Base-by-base conservation (phyloP, 2,797 vertebrate species). In the Gymnocypris eckloni region DNA sequence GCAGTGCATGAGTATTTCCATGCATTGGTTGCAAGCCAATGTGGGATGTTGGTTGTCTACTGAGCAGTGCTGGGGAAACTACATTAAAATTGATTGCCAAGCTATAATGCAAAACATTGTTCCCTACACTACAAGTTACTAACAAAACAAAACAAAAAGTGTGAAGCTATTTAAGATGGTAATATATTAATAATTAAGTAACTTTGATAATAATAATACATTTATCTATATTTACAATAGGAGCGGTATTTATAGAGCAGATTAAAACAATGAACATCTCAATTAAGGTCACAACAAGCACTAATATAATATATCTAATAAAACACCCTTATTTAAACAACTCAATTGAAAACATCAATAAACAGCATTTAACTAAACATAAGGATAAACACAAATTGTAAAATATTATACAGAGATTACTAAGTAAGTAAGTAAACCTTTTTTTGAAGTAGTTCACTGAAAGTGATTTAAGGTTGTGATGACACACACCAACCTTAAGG, bases 71-170 rank as follows among this genome's bases (percentile, higher is more conserved):
- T 83, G 71, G 82, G 79, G 64, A 81, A 67, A 39, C 48, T 87
- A 13, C 75, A 84, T 75, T 88, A 87, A 70, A 70, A 43, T 4
- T 88, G 90, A 67, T 81, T 87, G 83, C 22, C 33, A 56, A 41
- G 33, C 22, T 50, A 66, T 59, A 28, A 28, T 48, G 16, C 37
- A n/a, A 76, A 73, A 73, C 8, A 48, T 1, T 48, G 71, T 25
- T 48, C 7, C 12, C n/a, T 16, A 48, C 43, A 33, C 16, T 54
- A 37, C 50, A 39, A 56, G 48, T 39, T 77, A 52, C 3, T 75
- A 52, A 22, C 5, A 54, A 37, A 10, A 18, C 12, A 4, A 45
- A 45, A 18, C 16, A 16, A 7, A 18, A 54, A 54, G 20, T 10
- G 2, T 50, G 5, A 75, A 33, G 72, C 48, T 37, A 10, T 41